A percentile compares a stretch with the other conserved stretches of the same genome.
phyloP scores from a whole-genome alignment of 2,113 vertebrate genomes.

The Ammodramus savannarum region DNA sequence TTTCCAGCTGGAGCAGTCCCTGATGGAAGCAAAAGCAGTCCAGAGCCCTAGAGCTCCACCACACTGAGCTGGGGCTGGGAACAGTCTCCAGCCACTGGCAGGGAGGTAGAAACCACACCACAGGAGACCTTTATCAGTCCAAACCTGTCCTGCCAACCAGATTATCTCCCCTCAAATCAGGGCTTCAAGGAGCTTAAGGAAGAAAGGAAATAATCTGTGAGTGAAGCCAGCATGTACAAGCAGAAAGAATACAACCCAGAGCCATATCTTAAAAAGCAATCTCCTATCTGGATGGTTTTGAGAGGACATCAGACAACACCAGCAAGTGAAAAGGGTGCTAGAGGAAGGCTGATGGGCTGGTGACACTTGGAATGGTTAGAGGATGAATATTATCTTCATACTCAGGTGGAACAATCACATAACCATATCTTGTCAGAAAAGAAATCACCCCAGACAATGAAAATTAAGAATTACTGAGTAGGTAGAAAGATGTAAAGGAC shows the following conservation, averaged over 20 bases:
- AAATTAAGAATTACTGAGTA: neutral
- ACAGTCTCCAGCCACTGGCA: neutral
- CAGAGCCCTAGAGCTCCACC: neutral
- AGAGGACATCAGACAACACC: neutral
- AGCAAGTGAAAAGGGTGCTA: neutral
- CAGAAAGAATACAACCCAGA: neutral
- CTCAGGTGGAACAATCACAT: neutral
- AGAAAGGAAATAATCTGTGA: neutral
- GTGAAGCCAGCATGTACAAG: neutral
- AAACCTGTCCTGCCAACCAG: neutral
- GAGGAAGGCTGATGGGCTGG: neutral
- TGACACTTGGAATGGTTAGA: neutral
- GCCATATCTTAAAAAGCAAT: neutral
- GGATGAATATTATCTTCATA: neutral
- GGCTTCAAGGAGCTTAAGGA: neutral
- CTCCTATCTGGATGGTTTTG: neutral
- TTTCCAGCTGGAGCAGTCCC: neutral
- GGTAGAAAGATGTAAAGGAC: neutral
- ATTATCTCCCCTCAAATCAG: neutral
- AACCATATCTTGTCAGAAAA: neutral
- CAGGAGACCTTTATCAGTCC: neutral
- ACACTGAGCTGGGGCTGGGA: neutral
- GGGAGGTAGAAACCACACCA: neutral
- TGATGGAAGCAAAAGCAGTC: neutral
- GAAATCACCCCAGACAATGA: neutral